Evolutionary conservation across 92 coral and sea anemone species (phyloP).

Genomic region (Zoanthus sansibaricus): DNA sequence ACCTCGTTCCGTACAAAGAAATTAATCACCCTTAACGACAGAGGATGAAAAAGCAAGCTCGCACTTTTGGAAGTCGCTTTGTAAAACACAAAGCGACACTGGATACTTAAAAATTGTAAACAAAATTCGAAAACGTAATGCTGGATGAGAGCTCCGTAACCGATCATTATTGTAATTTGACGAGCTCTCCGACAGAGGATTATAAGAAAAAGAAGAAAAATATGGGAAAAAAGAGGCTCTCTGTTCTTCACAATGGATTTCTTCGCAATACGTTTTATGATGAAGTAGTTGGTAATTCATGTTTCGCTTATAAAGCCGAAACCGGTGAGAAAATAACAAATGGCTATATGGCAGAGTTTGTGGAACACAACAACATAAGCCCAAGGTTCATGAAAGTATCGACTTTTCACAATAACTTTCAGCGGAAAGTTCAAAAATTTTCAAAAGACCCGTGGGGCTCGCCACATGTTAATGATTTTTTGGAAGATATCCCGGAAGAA

Average conservation of each 20-base stretch:
- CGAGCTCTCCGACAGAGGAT: conserved; percentile 8
- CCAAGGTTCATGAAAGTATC: conserved; percentile 73
- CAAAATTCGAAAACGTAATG: conserved; percentile 42
- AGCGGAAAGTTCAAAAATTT: conserved; percentile 72
- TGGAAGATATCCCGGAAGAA: conserved; percentile 92
- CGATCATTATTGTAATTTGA: conserved; percentile 49
- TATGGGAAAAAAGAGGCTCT: conserved; percentile 72
- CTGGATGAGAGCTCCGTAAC: conserved; percentile 55
- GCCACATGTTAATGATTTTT: conserved; percentile 72
- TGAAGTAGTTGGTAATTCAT: conserved; percentile 58
- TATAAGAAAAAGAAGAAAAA: conserved; percentile 16
- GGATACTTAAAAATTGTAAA: conserved; percentile 67
- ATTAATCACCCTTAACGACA: neutral
- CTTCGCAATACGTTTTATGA: conserved; percentile 74
- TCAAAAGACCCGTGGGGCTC: conserved; percentile 71
- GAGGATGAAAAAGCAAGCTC: neutral
- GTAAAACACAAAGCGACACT: conserved; percentile 38
- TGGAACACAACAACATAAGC: conserved; percentile 65
- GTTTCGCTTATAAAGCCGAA: conserved; percentile 63
- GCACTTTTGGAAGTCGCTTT: neutral
- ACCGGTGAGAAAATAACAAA: conserved; percentile 72
- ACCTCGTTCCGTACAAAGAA: neutral
- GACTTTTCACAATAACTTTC: conserved; percentile 48
- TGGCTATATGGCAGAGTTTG: conserved; percentile 82
- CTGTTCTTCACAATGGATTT: conserved; percentile 76